Conservation (phyloP, 1,140 invertebrate species). For the Schlechtendalia chinensis region DNA sequence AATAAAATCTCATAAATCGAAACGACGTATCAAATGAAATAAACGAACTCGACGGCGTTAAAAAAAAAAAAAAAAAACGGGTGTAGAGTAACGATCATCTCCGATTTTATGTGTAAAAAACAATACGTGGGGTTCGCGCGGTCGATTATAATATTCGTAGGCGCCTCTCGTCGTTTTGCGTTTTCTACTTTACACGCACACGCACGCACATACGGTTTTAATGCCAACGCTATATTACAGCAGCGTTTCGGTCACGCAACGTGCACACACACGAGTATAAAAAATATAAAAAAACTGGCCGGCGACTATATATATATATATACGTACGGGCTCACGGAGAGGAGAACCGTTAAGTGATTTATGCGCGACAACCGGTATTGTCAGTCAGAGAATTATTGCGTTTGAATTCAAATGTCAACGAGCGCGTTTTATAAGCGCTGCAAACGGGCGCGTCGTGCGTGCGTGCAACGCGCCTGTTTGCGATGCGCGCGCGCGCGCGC, state of each 20-base stretch:
- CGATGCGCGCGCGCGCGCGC: background rate
- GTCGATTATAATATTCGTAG: constrained; percentile 36
- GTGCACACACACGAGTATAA: background rate
- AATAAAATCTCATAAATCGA: too few species aligned
- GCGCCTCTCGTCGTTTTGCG: constrained; percentile 24
- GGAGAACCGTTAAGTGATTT: constrained; percentile 48
- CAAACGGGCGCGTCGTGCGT: too few species aligned
- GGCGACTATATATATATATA: background rate
- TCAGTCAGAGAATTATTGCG: constrained; percentile 47
- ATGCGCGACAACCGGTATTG: constrained; percentile 47
- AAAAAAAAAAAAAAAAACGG: background rate
- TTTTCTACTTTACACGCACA: background rate
- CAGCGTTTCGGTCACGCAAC: constrained; percentile 31
- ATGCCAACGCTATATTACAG: constrained; percentile 6
- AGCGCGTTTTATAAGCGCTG: too few species aligned
- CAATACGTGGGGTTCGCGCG: constrained; percentile 3
- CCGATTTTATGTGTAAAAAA: background rate
- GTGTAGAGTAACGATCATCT: background rate
- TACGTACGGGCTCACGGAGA: too few species aligned
- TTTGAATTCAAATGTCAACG: constrained; percentile 47
- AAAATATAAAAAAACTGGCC: constrained; percentile 25
- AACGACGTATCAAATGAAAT: background rate
- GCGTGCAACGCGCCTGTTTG: background rate
- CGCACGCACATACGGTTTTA: constrained; percentile 1
- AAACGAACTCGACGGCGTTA: background rate